phyloP scores from a whole-genome alignment of 64 coral and sea anemone genomes.

The Dendronephthya gigantea region DNA sequence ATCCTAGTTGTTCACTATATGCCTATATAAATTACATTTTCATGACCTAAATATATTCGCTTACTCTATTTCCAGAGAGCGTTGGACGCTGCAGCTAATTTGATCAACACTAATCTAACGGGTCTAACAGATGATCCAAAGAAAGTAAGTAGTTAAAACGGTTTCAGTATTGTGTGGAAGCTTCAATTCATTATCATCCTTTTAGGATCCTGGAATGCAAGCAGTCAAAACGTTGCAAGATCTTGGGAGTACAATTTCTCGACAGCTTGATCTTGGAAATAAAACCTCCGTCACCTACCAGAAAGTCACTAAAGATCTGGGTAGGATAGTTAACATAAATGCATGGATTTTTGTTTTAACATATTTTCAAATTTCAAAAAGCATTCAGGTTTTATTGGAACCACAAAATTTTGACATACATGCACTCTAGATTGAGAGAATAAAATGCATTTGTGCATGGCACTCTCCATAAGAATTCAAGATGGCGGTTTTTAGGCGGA shows the following conservation, averaged over 20 bases:
- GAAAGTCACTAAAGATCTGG: background rate
- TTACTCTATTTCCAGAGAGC: background rate
- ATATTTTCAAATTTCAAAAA: too few relatives aligned
- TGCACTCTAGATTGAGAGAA: too few relatives aligned
- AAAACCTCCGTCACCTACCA: background rate
- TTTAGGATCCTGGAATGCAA: background rate
- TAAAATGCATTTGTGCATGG: too few relatives aligned
- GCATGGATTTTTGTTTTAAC: background rate
- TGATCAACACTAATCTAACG: background rate
- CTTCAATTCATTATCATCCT: background rate
- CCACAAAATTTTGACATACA: too few relatives aligned
- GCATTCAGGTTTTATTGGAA: too few relatives aligned
- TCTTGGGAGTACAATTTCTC: background rate
- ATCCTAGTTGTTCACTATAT: too few relatives aligned
- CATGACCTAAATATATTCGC: too few relatives aligned
- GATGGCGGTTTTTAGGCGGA: background rate
- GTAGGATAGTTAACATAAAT: background rate
- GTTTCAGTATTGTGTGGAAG: too few relatives aligned
- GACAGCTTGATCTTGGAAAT: conserved; percentile 3
- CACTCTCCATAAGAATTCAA: too few relatives aligned
- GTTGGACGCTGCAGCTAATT: background rate
- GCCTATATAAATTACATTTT: too few relatives aligned
- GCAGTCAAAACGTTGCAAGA: background rate
- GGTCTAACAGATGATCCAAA: background rate
- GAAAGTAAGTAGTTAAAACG: too few relatives aligned